phyloP scores from a whole-genome alignment of 2,888 invertebrate genomes.

The Theretra japonica region DNA sequence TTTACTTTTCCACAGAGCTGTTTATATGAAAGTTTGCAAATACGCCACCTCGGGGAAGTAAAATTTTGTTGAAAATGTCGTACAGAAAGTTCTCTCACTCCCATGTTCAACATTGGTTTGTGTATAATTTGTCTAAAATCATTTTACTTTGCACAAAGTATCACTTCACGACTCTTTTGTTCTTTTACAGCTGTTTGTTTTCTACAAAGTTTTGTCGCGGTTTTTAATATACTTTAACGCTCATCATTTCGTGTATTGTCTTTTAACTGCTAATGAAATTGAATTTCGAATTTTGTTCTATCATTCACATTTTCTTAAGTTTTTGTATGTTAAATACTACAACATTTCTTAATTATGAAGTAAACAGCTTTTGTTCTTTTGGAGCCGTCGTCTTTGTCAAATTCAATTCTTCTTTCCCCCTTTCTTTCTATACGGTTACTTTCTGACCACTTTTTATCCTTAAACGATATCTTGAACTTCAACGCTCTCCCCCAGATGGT shows the following conservation, averaged over 20 bases:
- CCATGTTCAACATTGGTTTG: constrained; percentile 44
- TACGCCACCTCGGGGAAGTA: constrained; percentile 64
- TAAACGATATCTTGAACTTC: no score
- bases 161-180: constrained; percentile 9
- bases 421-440: no score
- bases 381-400: no score
- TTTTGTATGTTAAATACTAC: no score
- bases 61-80: constrained; percentile 65
- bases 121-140: constrained; percentile 47
- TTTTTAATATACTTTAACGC: not conserved
- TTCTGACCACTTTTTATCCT: no score
- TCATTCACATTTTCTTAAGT: no score
- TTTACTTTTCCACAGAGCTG: constrained; percentile 71
- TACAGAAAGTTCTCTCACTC: constrained; percentile 55
- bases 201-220: not conserved
- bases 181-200: not conserved
- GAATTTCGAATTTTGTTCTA: no score
- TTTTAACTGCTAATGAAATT: no score
- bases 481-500: no score
- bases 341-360: no score
- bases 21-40: constrained; percentile 74
- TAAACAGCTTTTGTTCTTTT: no score
- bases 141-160: constrained; percentile 36
- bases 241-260: not conserved
- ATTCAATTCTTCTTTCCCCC: no score